These are phyloP conservation scores for Hoplodrina blanda DNA, from an alignment of 2,888 invertebrate species.

Conservation along the genomic window DNA sequence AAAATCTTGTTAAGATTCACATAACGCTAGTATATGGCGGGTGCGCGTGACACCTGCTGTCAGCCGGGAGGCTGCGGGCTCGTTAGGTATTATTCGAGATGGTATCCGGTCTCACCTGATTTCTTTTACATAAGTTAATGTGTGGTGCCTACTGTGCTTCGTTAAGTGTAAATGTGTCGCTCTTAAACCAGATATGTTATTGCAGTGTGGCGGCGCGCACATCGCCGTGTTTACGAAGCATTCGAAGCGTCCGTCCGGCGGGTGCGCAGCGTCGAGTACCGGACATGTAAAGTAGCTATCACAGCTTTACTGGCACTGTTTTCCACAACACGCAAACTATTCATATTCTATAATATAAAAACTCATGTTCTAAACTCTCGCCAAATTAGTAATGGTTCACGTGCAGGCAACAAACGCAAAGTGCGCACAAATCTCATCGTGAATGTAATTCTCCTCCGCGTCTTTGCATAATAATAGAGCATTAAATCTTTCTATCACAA, in stretches of 20 bases:
- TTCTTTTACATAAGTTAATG: conserved; percentile 28
- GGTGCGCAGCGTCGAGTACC: neutral
- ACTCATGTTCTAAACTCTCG: neutral
- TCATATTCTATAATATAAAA: neutral
- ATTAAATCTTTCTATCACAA: conserved; percentile 50
- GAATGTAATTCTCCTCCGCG: neutral
- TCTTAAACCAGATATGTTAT: conserved; percentile 33
- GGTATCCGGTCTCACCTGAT: conserved; percentile 28
- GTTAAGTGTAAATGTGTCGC: conserved; percentile 26
- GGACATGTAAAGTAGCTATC: neutral
- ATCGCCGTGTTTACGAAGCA: neutral
- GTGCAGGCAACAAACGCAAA: neutral
- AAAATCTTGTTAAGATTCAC: conserved; percentile 35
- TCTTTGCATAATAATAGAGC: conserved; percentile 9
- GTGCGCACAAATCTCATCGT: too few relatives aligned
- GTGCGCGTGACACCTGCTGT: conserved; percentile 46
- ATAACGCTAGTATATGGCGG: conserved; percentile 24
- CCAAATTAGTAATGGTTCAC: neutral
- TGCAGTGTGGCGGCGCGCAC: conserved; percentile 1
- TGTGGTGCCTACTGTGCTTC: conserved; percentile 14
- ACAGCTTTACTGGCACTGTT: neutral
- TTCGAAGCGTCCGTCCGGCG: neutral
- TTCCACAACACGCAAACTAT: too few relatives aligned
- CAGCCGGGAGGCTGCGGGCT: conserved; percentile 24
- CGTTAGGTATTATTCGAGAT: conserved; percentile 42